Conservation (phyloP, 2,797 vertebrate genomes). For the Halcyon chelicuti region DNA sequence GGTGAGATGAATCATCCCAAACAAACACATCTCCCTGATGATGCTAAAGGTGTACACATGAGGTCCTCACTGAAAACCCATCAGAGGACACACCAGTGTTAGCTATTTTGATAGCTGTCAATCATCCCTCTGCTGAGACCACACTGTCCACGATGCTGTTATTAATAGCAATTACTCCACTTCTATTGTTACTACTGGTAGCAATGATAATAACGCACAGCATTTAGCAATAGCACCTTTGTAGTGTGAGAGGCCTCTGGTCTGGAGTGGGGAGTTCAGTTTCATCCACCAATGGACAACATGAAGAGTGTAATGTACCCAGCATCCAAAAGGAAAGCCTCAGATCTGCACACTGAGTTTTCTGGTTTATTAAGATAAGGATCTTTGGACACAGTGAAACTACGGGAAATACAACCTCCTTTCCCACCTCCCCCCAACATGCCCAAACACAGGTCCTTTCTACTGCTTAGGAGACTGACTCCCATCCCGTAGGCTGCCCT, state of each 20-base stretch:
- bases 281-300: not conserved
- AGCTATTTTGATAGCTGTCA: not conserved
- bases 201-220: not conserved
- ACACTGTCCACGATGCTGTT: not conserved
- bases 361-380: not conserved
- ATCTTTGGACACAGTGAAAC: not conserved
- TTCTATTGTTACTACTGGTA: not conserved
- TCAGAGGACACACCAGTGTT: not conserved
- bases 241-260: not conserved
- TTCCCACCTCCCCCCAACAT: too few relatives aligned
- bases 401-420: not conserved
- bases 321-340: not conserved
- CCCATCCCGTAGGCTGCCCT: not conserved
- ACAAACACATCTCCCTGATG: not conserved
- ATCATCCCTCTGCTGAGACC: not conserved
- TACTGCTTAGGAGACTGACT: not conserved
- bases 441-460: not conserved
- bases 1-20: not conserved
- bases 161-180: not conserved
- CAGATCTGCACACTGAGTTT: not conserved
- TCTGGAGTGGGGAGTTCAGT: not conserved
- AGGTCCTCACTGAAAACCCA: not conserved
- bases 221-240: not conserved
- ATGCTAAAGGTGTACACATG: not conserved
- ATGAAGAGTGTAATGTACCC: not conserved